Evolutionary conservation across 1,140 invertebrate genomes (phyloP), one percentile per base, ranked within the genome.

Genomic region (Dryas iulia): DNA sequence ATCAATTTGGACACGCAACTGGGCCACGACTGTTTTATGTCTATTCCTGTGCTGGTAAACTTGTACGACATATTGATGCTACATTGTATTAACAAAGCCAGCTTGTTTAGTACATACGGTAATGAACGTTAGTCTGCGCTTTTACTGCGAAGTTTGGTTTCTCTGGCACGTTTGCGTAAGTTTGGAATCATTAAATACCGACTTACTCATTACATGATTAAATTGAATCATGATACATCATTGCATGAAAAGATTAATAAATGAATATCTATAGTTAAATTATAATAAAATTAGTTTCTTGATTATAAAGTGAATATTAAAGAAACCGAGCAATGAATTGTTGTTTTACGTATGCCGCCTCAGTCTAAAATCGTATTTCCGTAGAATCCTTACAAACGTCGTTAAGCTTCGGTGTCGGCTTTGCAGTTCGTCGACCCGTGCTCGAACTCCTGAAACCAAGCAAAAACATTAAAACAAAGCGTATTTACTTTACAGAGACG

Each of bases 311-410:
- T 56, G 25, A 26, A 26, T 18, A 56, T 25, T 53, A 25, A 25
- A 54, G 47, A 28, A 56, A 56, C 26, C 62, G 23, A 71, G 30
- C 18, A 56, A 24, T 10, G 12, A 56, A 56, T 56, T 56, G 53
- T 18, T 35, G 58, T 59, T 33, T 58, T 54, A 57, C 28, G 30
- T 31, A 25, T 66, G 47, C 58, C 62, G 58, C 21, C 47, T 58
- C 35, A 66, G 82, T 87, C 84, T 89, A 91, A 91, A 91, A 89
- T 84, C 85, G 87, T 89, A 91, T 91, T 91, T 91, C 87, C 89
- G 87, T 89, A 82, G 89, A 91, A 91, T 91, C 89, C 89, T 87
- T 87, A 89, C 89, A 87, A 91, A 81, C 87, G 86, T 82, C 83
- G 81, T 83, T 87, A 89, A 89, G 87, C 87, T 87, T 84, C 80